These are phyloP conservation scores for Haemorhous mexicanus DNA, from an alignment of 2,113 vertebrate species.

Conservation along the genomic window DNA sequence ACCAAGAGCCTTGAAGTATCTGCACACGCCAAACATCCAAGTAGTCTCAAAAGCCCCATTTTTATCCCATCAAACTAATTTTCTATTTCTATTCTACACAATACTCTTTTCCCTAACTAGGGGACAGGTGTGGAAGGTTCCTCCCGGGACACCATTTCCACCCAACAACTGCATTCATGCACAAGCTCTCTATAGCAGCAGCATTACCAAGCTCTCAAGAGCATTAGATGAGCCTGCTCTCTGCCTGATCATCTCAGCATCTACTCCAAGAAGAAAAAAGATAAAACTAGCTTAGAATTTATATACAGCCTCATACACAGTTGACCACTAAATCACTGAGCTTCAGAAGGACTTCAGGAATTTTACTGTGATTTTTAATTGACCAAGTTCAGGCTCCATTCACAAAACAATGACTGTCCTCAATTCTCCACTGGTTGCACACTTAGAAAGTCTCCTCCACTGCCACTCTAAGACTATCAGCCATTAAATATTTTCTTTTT, in stretches of 20 bases:
- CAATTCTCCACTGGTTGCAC: accelerated
- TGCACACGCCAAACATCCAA: neutral
- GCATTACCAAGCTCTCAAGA: neutral
- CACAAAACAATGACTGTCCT: neutral
- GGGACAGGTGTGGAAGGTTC: neutral
- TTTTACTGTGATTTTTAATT: neutral
- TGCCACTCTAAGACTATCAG: neutral
- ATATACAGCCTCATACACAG: accelerated
- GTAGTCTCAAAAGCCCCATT: neutral
- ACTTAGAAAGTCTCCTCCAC: neutral
- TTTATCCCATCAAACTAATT: neutral
- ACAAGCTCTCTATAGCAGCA: neutral
- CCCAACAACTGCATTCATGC: neutral
- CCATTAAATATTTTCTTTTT: neutral
- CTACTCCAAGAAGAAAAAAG: neutral
- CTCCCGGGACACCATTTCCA: neutral
- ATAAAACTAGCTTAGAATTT: neutral
- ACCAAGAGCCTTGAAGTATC: neutral
- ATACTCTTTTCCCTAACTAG: neutral
- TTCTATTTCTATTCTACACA: neutral
- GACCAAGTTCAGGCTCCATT: neutral
- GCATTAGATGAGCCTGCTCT: neutral
- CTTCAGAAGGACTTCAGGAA: neutral
- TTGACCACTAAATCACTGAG: neutral
- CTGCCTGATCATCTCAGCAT: neutral